Base-by-base conservation (phyloP, 2,113 vertebrate species). In the Crotalus viridis region DNA sequence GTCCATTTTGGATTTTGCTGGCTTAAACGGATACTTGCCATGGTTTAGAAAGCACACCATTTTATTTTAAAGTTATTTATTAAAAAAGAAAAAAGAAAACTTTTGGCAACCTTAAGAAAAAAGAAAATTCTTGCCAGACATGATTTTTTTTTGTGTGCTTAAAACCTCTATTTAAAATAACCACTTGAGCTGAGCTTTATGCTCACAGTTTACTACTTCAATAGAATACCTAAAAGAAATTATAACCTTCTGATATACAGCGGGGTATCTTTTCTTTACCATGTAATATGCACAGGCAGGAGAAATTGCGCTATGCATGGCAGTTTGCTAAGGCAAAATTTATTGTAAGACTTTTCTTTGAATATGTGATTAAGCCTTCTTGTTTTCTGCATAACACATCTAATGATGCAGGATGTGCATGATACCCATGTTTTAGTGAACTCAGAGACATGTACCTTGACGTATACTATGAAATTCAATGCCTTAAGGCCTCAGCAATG, bases 161-260 rank as follows among this genome's bases (percentile, higher is more conserved):
- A 97, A 98, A 97, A 96, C 97, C 97, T 96, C 97, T 97, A 97
- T 97, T 97, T 98, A 98, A 98, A 98, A 98, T 97, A 98, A 97
- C 97, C 97, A 98, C 97, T 98, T 97, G 97, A 98, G 97, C 97
- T 97, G 97, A 98, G 97, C 97, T 97, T 97, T 97, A 97, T 96
- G 97, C 97, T 98, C 92, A 94, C 97, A 97, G 97, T 98, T 97
- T 98, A 98, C 95, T 85, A 97, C 97, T 97, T 97, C 97, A 97
- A 98, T 97, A 97, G 97, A 98, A 97, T 95, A 97, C 98, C 97
- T 97, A 97, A 97, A 98, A 97, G 97, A 98, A 98, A 98, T 98
- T 98, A 98, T 96, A 98, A 97, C 97, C 96, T 98, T 98, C 97
- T 97, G 97, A 97, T 97, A 98, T 97, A 94, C 97, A 98, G 97